Conservation (phyloP, 2,797 vertebrate genomes). For the Microcaecilia unicolor region DNA sequence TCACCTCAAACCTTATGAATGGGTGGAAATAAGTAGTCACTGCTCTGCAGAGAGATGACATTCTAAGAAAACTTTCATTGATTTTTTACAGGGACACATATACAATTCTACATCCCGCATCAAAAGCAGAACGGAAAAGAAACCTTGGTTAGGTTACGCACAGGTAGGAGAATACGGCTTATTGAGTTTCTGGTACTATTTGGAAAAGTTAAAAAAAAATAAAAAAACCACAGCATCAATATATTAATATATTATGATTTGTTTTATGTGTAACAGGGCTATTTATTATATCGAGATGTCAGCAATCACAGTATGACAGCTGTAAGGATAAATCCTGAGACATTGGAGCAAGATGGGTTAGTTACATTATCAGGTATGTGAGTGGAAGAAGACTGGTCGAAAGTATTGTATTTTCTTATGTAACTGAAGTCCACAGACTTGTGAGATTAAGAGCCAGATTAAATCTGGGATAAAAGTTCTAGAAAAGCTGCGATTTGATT, state of each 20-base stretch:
- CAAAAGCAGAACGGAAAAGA: slow-evolving; percentile 92
- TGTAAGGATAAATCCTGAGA: slow-evolving; percentile 95
- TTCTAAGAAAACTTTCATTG: no score
- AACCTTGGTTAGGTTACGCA: slow-evolving; percentile 96
- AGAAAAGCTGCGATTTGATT: no score
- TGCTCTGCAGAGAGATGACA: no score
- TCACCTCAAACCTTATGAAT: no score
- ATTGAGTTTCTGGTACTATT: neutral
- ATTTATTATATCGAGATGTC: slow-evolving; percentile 86
- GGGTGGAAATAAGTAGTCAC: no score
- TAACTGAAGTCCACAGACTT: no score
- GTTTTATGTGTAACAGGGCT: slow-evolving; percentile 62
- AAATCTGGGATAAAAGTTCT: no score
- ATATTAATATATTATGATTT: neutral
- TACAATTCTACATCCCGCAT: slow-evolving; percentile 97
- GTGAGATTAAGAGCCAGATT: no score
- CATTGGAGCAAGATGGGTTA: slow-evolving; percentile 87
- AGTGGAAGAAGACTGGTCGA: neutral
- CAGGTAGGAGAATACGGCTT: slow-evolving; percentile 72
- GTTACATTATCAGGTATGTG: slow-evolving; percentile 85
- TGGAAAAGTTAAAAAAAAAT: neutral
- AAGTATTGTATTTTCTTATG: no score
- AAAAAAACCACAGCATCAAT: no score
- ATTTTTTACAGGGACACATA: slow-evolving; percentile 81
- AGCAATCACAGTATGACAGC: slow-evolving; percentile 89